phyloP scores from a whole-genome alignment of 1,140 invertebrate species.

The Lasioglossum albipes region DNA sequence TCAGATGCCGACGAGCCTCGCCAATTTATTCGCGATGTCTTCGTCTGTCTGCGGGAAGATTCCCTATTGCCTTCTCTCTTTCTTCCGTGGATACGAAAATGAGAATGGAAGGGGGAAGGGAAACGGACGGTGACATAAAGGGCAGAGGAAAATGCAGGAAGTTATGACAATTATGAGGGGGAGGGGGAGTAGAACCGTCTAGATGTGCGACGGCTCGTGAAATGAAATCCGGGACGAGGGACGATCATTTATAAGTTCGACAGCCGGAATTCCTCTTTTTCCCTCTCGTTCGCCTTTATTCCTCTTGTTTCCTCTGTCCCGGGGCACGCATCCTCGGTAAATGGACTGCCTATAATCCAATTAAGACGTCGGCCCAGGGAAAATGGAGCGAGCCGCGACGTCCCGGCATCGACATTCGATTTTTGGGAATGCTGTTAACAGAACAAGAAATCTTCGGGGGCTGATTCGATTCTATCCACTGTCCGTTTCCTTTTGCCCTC shows the following conservation, averaged over 20 bases:
- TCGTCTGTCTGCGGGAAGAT: conserved; percentile 24
- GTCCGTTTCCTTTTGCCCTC: not conserved
- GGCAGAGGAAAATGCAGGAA: conserved; percentile 65
- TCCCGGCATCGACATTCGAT: not conserved
- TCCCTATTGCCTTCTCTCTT: too few species aligned
- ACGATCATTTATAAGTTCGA: conserved; percentile 70
- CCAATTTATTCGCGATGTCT: conserved; percentile 58
- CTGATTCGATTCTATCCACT: conserved; percentile 9
- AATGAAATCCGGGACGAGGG: conserved; percentile 64
- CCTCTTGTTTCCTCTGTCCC: conserved; percentile 24
- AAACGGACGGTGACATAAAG: conserved; percentile 44
- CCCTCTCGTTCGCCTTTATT: conserved; percentile 21
- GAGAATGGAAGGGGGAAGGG: not conserved
- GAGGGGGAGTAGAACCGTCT: conserved; percentile 35
- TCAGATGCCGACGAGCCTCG: conserved; percentile 44
- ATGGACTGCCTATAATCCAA: conserved; percentile 50
- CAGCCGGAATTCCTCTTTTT: conserved; percentile 59
- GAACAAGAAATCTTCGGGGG: conserved; percentile 8
- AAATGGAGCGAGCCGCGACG: conserved; percentile 1
- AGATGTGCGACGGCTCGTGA: conserved; percentile 67
- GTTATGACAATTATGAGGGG: conserved; percentile 68
- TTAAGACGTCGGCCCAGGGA: conserved; percentile 36
- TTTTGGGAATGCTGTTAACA: not conserved
- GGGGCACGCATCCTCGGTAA: conserved; percentile 26
- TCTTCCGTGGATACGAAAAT: not conserved